Conservation (phyloP, 2,888 invertebrate species). For the Phymatocera aterrima region DNA sequence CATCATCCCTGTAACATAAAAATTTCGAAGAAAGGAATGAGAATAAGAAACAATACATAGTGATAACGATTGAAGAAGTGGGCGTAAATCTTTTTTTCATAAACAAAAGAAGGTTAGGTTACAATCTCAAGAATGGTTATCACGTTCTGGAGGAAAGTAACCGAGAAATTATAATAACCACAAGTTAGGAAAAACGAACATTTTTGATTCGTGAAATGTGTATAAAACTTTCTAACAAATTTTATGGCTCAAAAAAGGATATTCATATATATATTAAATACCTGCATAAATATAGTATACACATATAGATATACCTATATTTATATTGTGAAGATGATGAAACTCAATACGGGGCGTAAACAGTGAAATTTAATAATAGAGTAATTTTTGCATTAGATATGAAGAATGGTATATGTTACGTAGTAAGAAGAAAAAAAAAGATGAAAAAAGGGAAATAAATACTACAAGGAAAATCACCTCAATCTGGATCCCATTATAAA, state of each 20-base stretch:
- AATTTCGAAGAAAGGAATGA: too few relatives aligned
- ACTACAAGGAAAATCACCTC: conserved; percentile 70
- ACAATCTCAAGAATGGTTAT: neutral
- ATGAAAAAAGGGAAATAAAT: conserved; percentile 18
- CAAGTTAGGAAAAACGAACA: neutral
- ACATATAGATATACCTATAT: too few relatives aligned
- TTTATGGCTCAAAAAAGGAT: neutral
- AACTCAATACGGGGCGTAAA: neutral
- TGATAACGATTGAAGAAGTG: too few relatives aligned
- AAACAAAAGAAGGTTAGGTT: conserved; percentile 33
- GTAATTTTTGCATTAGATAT: neutral
- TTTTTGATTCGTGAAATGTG: neutral
- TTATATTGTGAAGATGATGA: neutral
- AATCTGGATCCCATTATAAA: conserved; percentile 77
- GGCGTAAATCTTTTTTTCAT: neutral
- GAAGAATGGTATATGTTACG: neutral
- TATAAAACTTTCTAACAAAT: neutral
- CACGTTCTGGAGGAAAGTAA: neutral
- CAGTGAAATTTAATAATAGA: neutral
- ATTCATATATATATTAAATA: neutral
- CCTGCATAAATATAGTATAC: neutral
- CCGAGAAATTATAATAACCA: neutral
- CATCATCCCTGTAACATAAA: conserved; percentile 88
- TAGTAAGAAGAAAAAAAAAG: neutral
- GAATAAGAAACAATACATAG: too few relatives aligned